These are phyloP conservation scores for Dendrolimus pini DNA, from an alignment of 2,888 invertebrate species.

Conservation along the genomic window DNA sequence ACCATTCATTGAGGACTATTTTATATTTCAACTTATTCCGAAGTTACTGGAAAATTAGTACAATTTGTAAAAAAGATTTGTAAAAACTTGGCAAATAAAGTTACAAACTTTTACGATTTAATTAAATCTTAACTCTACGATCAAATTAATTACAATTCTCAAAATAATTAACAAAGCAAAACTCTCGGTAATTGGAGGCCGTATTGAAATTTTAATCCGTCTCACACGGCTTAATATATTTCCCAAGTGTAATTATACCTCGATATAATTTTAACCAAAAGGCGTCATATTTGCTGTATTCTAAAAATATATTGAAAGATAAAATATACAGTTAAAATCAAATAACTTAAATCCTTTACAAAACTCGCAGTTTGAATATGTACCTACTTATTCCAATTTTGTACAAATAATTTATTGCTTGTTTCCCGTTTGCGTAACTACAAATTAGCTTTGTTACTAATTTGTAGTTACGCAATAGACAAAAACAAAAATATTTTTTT, in stretches of 20 bases:
- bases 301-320: too few relatives aligned
- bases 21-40: too few relatives aligned
- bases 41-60: too few relatives aligned
- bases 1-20: too few relatives aligned
- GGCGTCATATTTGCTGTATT: not conserved
- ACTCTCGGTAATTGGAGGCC: conserved; percentile 1
- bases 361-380: too few relatives aligned
- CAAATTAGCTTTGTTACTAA: too few relatives aligned
- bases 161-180: not conserved
- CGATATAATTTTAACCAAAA: conserved; percentile 13
- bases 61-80: too few relatives aligned
- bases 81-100: not conserved
- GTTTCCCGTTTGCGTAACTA: too few relatives aligned
- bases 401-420: too few relatives aligned
- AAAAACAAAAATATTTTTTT: too few relatives aligned
- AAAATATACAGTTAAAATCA: conserved; percentile 3
- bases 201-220: conserved; percentile 23
- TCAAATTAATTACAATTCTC: not conserved
- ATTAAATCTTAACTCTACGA: not conserved
- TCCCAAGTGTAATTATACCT: conserved; percentile 24
- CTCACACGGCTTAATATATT: conserved; percentile 12
- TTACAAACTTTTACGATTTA: not conserved
- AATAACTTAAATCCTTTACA: not conserved
- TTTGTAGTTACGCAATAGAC: too few relatives aligned
- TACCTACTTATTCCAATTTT: too few relatives aligned